Evolutionary conservation across 2,797 vertebrate genomes (phyloP), one percentile per base, ranked within the genome.

Genomic region (Xyrichtys novacula): DNA sequence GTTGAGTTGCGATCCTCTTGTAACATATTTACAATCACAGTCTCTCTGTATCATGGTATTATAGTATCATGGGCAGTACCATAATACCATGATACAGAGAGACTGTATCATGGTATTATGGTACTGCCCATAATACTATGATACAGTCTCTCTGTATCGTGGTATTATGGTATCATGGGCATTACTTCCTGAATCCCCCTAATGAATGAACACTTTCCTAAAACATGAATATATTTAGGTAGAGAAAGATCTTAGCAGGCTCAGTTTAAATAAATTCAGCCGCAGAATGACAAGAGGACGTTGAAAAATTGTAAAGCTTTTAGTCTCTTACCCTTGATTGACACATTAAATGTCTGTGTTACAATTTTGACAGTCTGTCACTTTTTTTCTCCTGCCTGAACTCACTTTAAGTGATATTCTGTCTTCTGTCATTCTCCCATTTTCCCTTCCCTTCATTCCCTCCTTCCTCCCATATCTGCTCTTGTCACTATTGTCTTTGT

Each of bases 401-500:
- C 15, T 69, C 74, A 73, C 60, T 73, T 22, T 48, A 57, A 40
- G 57, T 61, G 34, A 75, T 34, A 36, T 72, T 66, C 67, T 50
- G 56, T 56, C 64, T 64, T 56, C n/a, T 58, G 50, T 67, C 68
- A 66, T 52, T 40, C 61, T 65, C 64, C 61, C 57, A 19, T 65
- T 49, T 50, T 52, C 28, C 34, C 50, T 42, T 43, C 38, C 11
- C 5, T 59, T 61, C 22, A 1, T 39, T 43, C 56, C 20, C 22
- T 55, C 39, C 43, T 48, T 60, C 57, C 42, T 62, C 47, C 12
- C n/a, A 28, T 34, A 38, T 26, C 40, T 57, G 50, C 64, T 68
- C 56, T 59, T 67, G 76, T 74, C 69, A 78, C 73, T 48, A 42
- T 79, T 90, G 80, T 69, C 76, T 86, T 91, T 88, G 87, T 91